A percentile compares a stretch with the other conserved stretches of the same genome.
These are phyloP conservation scores for Brachycybe producta DNA, from an alignment of 2,888 invertebrate genomes.

Conservation along the genomic window DNA sequence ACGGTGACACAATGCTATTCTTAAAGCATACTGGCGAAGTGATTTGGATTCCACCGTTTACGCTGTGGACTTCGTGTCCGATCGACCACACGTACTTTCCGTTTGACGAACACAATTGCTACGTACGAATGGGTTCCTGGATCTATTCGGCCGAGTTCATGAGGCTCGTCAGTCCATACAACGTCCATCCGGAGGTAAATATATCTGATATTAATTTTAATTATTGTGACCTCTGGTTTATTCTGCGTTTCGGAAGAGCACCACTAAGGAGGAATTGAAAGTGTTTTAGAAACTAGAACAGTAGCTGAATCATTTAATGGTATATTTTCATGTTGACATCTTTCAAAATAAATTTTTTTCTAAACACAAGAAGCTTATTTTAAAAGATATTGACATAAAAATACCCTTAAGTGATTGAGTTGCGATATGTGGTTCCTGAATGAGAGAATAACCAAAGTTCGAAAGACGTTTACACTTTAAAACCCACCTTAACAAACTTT, in stretches of 20 bases:
- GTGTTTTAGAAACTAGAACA: no score
- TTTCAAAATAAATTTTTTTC: no score
- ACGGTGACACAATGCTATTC: no score
- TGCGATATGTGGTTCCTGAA: not conserved
- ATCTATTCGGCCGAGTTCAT: not conserved
- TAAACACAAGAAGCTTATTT: no score
- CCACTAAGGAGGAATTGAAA: no score
- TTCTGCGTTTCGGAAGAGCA: not conserved
- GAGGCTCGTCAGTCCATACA: not conserved
- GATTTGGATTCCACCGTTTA: not conserved
- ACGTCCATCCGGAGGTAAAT: not conserved
- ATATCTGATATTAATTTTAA: no score
- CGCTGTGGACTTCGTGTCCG: not conserved
- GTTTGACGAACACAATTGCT: conserved; percentile 12
- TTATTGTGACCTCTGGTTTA: not conserved
- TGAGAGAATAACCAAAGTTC: no score
- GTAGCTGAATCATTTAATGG: no score
- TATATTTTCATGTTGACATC: no score
- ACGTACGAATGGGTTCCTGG: conserved; percentile 10
- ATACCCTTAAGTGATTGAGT: no score
- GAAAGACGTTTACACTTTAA: no score
- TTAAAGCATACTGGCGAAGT: not conserved
- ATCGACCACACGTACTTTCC: conserved; percentile 14
- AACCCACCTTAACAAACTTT: not conserved
- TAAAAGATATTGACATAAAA: no score